Evolutionary conservation across 2,113 vertebrate genomes (phyloP).

Genomic region (Carassius carassius): DNA sequence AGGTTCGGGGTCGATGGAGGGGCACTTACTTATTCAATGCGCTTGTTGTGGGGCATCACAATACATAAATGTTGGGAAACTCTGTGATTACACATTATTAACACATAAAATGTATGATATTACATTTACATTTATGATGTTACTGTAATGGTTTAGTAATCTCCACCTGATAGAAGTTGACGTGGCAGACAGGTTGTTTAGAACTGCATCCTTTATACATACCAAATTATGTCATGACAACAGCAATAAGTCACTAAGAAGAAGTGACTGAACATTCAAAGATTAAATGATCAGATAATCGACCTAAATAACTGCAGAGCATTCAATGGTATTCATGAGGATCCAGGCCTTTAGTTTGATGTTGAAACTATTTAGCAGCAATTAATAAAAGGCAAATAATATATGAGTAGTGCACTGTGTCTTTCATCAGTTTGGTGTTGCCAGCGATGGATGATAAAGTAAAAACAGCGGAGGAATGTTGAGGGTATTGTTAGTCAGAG

Average conservation of each 20-base stretch:
- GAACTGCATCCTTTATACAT: slow-evolving; percentile 28
- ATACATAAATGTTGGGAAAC: not conserved
- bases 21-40: not conserved
- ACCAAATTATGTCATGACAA: slow-evolving; percentile 45
- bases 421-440: slow-evolving; percentile 1
- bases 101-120: not conserved
- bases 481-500: slow-evolving; percentile 50
- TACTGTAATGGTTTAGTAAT: not conserved
- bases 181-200: not conserved
- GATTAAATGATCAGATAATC: not conserved
- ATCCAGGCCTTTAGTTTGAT: not conserved
- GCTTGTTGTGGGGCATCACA: not conserved
- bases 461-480: not conserved
- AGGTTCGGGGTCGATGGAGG: not conserved
- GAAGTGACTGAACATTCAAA: not conserved
- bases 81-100: not conserved
- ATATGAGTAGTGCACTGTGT: not conserved
- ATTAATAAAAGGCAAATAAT: not conserved
- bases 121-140: not conserved
- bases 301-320: not conserved
- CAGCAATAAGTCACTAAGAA: slow-evolving; percentile 25
- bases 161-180: not conserved
- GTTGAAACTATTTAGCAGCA: not conserved
- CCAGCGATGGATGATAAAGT: slow-evolving; percentile 15
- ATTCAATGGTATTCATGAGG: not conserved